These are phyloP conservation scores for Sus scrofa DNA, from an alignment of 2,113 vertebrate species.

Conservation along the genomic window DNA sequence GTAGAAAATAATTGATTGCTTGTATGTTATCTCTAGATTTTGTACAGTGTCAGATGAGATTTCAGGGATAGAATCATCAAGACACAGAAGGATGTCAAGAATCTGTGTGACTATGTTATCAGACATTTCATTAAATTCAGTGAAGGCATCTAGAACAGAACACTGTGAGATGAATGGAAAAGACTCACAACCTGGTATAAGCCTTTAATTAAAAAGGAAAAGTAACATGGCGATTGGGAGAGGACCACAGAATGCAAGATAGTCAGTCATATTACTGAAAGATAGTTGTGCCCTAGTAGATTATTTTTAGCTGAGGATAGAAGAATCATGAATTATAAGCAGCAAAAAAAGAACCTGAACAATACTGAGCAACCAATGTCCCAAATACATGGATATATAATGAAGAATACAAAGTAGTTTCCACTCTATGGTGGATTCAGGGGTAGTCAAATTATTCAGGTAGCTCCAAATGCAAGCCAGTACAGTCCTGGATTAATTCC, in stretches of 20 bases:
- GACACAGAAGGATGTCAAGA: conserved; percentile 4
- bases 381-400: neutral
- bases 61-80: conserved; percentile 3
- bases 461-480: neutral
- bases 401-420: neutral
- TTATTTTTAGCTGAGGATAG: conserved; percentile 35
- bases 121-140: neutral
- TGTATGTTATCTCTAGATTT: neutral
- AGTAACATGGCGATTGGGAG: conserved; percentile 6
- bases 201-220: neutral
- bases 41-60: neutral
- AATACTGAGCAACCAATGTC: conserved; percentile 23
- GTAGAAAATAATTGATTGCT: neutral
- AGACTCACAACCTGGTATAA: neutral
- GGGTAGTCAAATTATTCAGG: neutral
- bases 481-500: neutral
- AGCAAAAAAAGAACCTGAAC: neutral
- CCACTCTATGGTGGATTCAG: neutral
- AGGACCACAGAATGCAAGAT: neutral
- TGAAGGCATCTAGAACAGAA: neutral
- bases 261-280: conserved; percentile 28
- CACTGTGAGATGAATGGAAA: conserved; percentile 12
- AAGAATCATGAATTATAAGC: conserved; percentile 31
- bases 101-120: neutral
- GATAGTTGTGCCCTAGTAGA: neutral